A percentile compares a stretch with the other conserved stretches of the same genome.
phyloP scores from a whole-genome alignment of 2,113 vertebrate species.

The Corapipo altera region DNA sequence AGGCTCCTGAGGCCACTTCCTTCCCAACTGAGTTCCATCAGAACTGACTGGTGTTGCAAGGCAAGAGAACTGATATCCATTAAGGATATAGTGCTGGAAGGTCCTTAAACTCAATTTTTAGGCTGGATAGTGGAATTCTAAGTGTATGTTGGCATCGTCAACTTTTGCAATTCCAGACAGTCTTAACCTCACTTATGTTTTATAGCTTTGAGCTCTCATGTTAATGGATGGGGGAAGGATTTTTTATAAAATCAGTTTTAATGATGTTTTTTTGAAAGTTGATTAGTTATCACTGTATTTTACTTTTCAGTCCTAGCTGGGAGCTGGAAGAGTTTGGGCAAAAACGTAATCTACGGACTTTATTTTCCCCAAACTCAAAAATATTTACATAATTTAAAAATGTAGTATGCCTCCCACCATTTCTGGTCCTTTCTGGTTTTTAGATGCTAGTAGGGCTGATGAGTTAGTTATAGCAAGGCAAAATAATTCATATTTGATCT shows the following conservation, averaged over 20 bases:
- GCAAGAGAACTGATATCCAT: not conserved
- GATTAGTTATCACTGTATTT: not conserved
- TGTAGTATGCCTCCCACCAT: not conserved
- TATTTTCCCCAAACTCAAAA: conserved; percentile 7
- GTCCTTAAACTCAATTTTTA: not conserved
- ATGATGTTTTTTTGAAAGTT: not conserved
- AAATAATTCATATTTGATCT: not conserved
- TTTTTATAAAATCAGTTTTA: not conserved
- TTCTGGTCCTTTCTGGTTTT: not conserved
- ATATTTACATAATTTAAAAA: not conserved
- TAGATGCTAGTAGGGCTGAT: not conserved
- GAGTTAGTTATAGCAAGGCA: not conserved
- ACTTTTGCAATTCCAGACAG: not conserved
- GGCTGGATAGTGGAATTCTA: not conserved
- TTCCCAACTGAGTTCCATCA: not conserved
- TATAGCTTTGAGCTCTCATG: not conserved
- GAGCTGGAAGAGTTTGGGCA: not conserved
- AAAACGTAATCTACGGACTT: not conserved
- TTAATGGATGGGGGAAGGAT: not conserved
- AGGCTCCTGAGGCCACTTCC: not conserved
- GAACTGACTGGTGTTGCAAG: not conserved
- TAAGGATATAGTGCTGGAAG: not conserved
- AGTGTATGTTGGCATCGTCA: not conserved
- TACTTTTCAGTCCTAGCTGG: not conserved
- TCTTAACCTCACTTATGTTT: not conserved